Evolutionary conservation across 2,113 vertebrate species (phyloP), one percentile per base, ranked within the genome.

Genomic region (Turnix velox): DNA sequence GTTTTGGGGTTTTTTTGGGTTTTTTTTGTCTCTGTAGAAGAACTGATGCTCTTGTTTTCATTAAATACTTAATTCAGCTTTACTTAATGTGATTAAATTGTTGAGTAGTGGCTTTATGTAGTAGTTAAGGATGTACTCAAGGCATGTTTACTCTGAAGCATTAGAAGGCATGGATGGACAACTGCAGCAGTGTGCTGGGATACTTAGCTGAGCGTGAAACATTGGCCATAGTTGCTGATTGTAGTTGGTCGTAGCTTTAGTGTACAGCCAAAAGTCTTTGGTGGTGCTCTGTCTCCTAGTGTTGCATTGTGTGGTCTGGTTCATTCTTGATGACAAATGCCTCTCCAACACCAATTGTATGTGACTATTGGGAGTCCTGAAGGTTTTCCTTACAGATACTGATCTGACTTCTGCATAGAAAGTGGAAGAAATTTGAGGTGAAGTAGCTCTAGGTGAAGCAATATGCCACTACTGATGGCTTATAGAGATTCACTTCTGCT

Each of bases 131-230:
- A 18, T 30, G 43, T 35, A 2, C 73, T 85, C 24, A 12, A 25
- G 48, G 24, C 0, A 1, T 65, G 42, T 48, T 31, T 55, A 2
- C 25, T 51, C 31, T 42, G 2, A 76, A 54, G 45, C 0, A 7
- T 30, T 43, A 30, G 33, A 58, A 69, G 24, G 58, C 9, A 12
- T 43, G 31, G 15, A 14, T 40, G 73, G 77, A 39, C 52, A 68
- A 12, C 84, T 16, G 33, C 43, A 82, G 14, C 30, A 68, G 25
- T 62, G 0, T 68, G 40, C 33, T 55, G 58, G 45, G 37, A 6
- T 79, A 31, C 13, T 30, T 33, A 37, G 31, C 33, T 62, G 66
- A 75, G 24, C n/a, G 15, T 14, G 22, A 35, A 31, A 13, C 23
- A 18, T 13, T 72, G 46, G 40, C 59, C 19, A 3, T 31, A n/a